These are phyloP conservation scores for Pseudocheirus occidentalis DNA, from an alignment of 2,797 vertebrate genomes.

Conservation along the genomic window DNA sequence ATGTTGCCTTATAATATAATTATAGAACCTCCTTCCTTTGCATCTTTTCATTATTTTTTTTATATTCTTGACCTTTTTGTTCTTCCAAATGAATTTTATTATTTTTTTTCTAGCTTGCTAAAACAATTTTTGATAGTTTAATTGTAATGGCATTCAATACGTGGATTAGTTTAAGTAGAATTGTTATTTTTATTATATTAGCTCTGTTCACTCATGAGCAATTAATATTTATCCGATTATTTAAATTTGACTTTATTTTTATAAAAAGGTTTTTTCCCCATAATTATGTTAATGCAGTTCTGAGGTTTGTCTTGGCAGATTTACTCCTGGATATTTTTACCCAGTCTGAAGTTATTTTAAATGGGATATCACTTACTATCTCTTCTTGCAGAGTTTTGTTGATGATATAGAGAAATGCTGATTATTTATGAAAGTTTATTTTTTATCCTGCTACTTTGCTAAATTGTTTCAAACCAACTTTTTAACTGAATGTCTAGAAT, in stretches of 20 bases:
- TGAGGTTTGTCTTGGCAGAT: not conserved
- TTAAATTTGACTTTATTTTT: not conserved
- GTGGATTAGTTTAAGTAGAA: not conserved
- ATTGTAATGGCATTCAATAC: no score
- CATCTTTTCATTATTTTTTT: not conserved
- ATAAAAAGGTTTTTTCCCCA: not conserved
- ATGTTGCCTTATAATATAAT: not conserved
- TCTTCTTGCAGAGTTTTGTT: not conserved
- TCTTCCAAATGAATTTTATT: not conserved
- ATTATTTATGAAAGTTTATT: not conserved
- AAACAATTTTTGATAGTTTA: not conserved
- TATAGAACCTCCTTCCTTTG: not conserved
- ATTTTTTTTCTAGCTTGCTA: not conserved
- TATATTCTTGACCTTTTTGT: not conserved
- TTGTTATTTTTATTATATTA: not conserved
- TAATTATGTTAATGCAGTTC: not conserved
- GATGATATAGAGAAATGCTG: not conserved
- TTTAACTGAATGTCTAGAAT: not conserved
- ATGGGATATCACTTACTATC: not conserved
- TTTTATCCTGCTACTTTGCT: not conserved
- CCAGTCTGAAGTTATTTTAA: no score
- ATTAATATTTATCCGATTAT: not conserved
- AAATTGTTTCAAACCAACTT: not conserved
- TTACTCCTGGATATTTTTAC: not conserved
- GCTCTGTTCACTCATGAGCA: not conserved